phyloP scores from a whole-genome alignment of 2,888 invertebrate genomes.

The Oscheius onirici region DNA sequence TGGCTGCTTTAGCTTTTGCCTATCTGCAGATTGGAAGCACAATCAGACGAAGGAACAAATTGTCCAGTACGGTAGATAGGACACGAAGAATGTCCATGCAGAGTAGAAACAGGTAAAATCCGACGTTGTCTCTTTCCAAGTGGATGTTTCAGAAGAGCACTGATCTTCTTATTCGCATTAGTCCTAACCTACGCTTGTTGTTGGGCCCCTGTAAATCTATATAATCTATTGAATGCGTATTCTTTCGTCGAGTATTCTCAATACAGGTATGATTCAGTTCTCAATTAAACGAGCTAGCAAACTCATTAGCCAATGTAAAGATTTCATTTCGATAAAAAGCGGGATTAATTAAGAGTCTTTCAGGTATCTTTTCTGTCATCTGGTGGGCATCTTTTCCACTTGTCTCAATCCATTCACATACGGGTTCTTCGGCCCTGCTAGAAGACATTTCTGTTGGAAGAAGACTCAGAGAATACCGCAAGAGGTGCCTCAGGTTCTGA shows the following conservation, averaged over 20 bases:
- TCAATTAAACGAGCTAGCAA: too few species aligned
- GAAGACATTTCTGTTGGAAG: too few species aligned
- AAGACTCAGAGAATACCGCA: slow-evolving; percentile 44
- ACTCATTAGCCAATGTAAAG: too few species aligned
- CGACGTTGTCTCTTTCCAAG: not conserved
- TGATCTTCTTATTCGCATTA: slow-evolving; percentile 85
- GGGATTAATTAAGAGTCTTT: slow-evolving; percentile 1
- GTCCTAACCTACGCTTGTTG: slow-evolving; percentile 87
- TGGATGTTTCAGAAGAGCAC: slow-evolving; percentile 77
- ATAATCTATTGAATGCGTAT: slow-evolving; percentile 76
- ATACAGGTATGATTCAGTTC: slow-evolving; percentile 49
- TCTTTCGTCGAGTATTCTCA: slow-evolving; percentile 68
- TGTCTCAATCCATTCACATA: slow-evolving; percentile 90
- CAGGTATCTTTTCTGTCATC: slow-evolving; percentile 77
- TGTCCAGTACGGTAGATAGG: slow-evolving; percentile 50
- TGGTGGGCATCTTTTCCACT: slow-evolving; percentile 86
- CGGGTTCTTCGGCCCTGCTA: slow-evolving; percentile 74
- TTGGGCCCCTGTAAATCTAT: slow-evolving; percentile 88
- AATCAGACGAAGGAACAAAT: slow-evolving; percentile 58
- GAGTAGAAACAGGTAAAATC: slow-evolving; percentile 44
- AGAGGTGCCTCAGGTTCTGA: slow-evolving; percentile 48
- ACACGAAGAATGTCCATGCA: slow-evolving; percentile 52
- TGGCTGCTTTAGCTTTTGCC: slow-evolving; percentile 63
- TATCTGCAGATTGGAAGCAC: slow-evolving; percentile 70
- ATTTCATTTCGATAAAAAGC: not conserved